Base-by-base conservation (phyloP, 2,888 invertebrate species). In the Scaeva pyrastri region DNA sequence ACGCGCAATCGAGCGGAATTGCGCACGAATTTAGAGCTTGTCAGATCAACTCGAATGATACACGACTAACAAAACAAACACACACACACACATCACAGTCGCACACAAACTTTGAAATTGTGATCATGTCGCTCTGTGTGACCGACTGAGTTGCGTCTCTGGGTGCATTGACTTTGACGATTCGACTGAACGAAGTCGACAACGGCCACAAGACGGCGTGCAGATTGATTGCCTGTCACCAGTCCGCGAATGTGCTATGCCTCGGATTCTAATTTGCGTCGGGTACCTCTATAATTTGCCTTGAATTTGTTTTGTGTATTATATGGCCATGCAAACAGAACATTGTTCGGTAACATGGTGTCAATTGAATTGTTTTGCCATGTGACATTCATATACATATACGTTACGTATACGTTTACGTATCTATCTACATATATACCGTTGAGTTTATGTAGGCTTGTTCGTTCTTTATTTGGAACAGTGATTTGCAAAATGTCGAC, bases 11-110 rank as follows among this genome's bases (percentile, higher is more conserved):
- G 81, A 85, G 76, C 73, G 76, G 76, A 85, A 85, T 85, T 81
- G 85, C 85, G 76, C 85, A 80, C 84, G 84, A 79, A 79, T 84
- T 84, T 84, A 84, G 71, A 64, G 84, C 79, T 84, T 84, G 84
- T 84, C 84, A 84, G 80, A 84, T 80, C 50, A 56, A 64, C 19
- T 60, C 60, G 41, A 60, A 14, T 23, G 64, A 60, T 62, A 72
- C 43, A 78, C 62, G 60, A 41, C 39, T 43, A 31, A 21, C 21
- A 23, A 8, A 19, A 16, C 36, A 43, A 19, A 31, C n/a, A 58
- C 19, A 66, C 48, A 41, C 10, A 36, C 26, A 12, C n/a, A n/a
- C n/a, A n/a, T n/a, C n/a, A n/a, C n/a, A n/a, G n/a, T 45, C 26
- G 31, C 26, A 68, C 52, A 52, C 8, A 58, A 43, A 36, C n/a